Evolutionary conservation across 2,113 vertebrate genomes (phyloP).

Genomic region (Cyprinodon variegatus): DNA sequence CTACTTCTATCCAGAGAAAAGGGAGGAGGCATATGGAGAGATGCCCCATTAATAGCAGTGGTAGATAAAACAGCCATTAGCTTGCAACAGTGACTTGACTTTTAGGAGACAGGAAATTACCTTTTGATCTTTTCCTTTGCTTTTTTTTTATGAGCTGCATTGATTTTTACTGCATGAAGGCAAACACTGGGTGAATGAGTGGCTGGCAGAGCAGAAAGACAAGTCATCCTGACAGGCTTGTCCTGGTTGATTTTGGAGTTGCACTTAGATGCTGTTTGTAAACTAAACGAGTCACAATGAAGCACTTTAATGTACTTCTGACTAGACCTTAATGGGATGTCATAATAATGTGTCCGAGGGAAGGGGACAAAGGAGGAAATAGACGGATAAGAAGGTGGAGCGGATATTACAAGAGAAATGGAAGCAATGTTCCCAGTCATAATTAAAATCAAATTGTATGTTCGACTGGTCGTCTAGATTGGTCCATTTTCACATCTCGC

Average conservation of each 20-base stretch:
- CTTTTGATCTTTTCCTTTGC: constrained; percentile 39
- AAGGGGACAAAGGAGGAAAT: not conserved
- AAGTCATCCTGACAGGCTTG: constrained; percentile 19
- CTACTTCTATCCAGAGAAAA: constrained; percentile 19
- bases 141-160: constrained; percentile 28
- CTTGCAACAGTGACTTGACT: constrained; percentile 34
- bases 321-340: constrained; percentile 9
- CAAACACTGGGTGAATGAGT: constrained; percentile 20
- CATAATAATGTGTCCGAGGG: constrained; percentile 10
- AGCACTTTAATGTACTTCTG: constrained; percentile 12
- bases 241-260: constrained; percentile 1
- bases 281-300: constrained; percentile 19
- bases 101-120: constrained; percentile 58
- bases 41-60: constrained; percentile 14
- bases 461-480: not conserved
- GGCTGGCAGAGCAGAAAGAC: constrained; percentile 20
- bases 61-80: constrained; percentile 57
- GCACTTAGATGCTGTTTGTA: constrained; percentile 8
- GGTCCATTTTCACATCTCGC: not conserved
- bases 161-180: constrained; percentile 45
- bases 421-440: constrained; percentile 8
- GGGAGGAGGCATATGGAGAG: constrained; percentile 7
- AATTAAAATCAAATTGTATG: not conserved
- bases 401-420: constrained; percentile 1
- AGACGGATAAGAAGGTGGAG: not conserved